A percentile compares a stretch with the other conserved stretches of the same genome.
phyloP scores from a whole-genome alignment of 2,113 vertebrate species.

The Synchiropus splendidus region DNA sequence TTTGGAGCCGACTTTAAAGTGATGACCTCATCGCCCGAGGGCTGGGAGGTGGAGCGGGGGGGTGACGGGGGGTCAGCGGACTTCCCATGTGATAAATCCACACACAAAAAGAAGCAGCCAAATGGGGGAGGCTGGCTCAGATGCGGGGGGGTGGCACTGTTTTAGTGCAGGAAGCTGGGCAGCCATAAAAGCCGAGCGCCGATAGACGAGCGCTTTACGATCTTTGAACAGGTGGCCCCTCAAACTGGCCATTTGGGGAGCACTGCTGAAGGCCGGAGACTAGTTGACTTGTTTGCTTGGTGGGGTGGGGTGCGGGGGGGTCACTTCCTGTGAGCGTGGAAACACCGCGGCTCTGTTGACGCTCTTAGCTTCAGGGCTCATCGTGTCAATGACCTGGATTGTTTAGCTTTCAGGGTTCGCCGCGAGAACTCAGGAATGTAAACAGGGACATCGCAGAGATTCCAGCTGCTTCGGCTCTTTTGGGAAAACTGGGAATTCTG shows the following conservation, averaged over 20 bases:
- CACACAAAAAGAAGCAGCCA: constrained; percentile 40
- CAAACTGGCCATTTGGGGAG: constrained; percentile 36
- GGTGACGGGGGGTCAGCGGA: constrained; percentile 37
- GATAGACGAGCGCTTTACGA: constrained; percentile 63
- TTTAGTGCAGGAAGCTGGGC: constrained; percentile 48
- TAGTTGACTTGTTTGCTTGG: constrained; percentile 40
- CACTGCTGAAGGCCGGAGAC: constrained; percentile 44
- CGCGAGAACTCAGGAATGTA: constrained; percentile 49
- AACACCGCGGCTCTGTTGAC: constrained; percentile 31
- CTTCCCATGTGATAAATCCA: constrained; percentile 59
- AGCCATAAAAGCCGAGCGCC: constrained; percentile 57
- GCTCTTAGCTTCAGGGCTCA: constrained; percentile 42
- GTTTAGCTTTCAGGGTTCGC: constrained; percentile 51
- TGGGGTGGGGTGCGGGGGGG: constrained; percentile 13
- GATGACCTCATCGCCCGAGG: constrained; percentile 55
- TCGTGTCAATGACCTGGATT: constrained; percentile 53
- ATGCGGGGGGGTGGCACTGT: neutral
- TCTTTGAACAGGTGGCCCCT: constrained; percentile 66
- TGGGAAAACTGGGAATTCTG: neutral
- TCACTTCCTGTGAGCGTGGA: constrained; percentile 42
- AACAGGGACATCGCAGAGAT: constrained; percentile 38
- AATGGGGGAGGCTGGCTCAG: constrained; percentile 17
- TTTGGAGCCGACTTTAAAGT: constrained; percentile 43
- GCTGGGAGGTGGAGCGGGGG: constrained; percentile 17
- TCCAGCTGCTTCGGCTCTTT: constrained; percentile 36